phyloP scores from a whole-genome alignment of 2,113 vertebrate genomes.

The Terrapene triunguis region DNA sequence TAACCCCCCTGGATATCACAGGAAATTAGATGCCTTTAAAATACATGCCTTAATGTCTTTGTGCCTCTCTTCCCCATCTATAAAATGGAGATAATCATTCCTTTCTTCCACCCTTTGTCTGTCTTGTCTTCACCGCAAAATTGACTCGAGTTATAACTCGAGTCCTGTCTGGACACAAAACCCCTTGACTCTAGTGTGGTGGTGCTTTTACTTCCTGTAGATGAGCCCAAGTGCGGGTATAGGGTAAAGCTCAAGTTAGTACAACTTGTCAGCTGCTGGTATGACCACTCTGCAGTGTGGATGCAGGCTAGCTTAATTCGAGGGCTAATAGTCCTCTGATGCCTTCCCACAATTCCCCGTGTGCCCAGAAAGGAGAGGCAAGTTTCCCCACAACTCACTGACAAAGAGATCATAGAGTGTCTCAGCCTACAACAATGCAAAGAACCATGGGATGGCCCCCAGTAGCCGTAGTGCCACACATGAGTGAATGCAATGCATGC shows the following conservation, averaged over 20 bases:
- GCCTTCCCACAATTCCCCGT: neutral
- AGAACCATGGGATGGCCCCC: neutral
- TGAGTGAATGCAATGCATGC: too few species aligned
- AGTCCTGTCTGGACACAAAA: neutral
- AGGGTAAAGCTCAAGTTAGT: neutral
- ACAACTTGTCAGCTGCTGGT: neutral
- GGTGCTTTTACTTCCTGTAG: too few species aligned
- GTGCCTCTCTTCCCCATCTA: neutral
- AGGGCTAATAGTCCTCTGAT: neutral
- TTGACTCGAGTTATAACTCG: neutral
- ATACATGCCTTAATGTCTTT: neutral
- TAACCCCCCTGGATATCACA: neutral
- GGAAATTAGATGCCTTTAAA: neutral
- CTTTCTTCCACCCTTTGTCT: neutral
- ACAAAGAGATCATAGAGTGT: neutral
- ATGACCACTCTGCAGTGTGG: neutral
- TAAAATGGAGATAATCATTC: neutral
- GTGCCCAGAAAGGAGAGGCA: neutral
- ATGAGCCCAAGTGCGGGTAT: neutral
- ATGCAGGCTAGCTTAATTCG: neutral
- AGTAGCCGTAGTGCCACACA: neutral
- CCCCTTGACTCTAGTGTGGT: neutral
- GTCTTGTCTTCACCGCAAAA: neutral
- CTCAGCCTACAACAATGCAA: neutral
- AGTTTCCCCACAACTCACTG: neutral